Conservation (phyloP, 2,888 invertebrate species). For the Dendrolimus houi region DNA sequence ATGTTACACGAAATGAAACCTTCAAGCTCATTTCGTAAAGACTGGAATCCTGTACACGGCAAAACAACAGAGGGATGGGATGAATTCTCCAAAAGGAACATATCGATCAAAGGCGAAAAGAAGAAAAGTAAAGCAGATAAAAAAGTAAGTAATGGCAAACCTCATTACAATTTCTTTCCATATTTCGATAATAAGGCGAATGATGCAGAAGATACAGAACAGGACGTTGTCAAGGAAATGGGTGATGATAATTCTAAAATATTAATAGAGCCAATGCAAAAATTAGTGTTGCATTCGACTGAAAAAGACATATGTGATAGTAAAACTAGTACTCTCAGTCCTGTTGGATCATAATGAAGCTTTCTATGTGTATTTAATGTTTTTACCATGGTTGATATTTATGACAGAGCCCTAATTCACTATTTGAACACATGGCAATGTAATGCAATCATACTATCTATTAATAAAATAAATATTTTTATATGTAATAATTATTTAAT, state of each 20-base stretch:
- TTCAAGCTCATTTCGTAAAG: slow-evolving; percentile 61
- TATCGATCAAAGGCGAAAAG: slow-evolving; percentile 52
- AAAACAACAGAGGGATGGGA: slow-evolving; percentile 60
- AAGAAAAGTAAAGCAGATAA: slow-evolving; percentile 48
- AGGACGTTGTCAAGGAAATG: slow-evolving; percentile 17
- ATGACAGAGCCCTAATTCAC: background rate
- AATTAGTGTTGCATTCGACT: slow-evolving; percentile 71
- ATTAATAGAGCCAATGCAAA: slow-evolving; percentile 73
- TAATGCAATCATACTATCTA: too few relatives aligned
- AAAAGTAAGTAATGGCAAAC: slow-evolving; percentile 53
- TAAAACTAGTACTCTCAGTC: slow-evolving; percentile 68
- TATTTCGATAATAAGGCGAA: slow-evolving; percentile 62
- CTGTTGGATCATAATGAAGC: slow-evolving; percentile 64
- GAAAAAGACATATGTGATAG: slow-evolving; percentile 74
- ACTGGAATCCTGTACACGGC: slow-evolving; percentile 47
- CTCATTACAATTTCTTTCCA: slow-evolving; percentile 64
- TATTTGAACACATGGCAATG: background rate
- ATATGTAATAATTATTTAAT: too few relatives aligned
- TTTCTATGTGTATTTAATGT: slow-evolving; percentile 37
- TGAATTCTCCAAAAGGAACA: slow-evolving; percentile 59
- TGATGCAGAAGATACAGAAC: slow-evolving; percentile 8
- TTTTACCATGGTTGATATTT: slow-evolving; percentile 41
- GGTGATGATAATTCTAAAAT: slow-evolving; percentile 61
- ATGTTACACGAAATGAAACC: slow-evolving; percentile 57
- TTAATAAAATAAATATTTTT: too few relatives aligned